Evolutionary conservation across 2,797 vertebrate genomes (phyloP), one percentile per base, ranked within the genome.

Genomic region (Balearica regulorum): DNA sequence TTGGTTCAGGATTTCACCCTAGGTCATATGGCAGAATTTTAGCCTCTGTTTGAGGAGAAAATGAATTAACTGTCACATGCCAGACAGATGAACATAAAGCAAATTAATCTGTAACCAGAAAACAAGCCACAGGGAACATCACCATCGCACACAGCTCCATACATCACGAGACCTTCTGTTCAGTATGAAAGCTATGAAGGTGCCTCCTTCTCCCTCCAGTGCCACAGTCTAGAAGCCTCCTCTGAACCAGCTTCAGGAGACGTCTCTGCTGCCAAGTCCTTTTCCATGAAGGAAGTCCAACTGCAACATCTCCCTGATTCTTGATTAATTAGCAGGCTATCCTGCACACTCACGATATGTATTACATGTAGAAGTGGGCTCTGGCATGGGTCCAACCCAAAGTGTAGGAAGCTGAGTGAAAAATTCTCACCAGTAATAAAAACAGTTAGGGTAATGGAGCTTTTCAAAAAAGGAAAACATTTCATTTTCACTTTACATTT

Each of bases 61-160:
- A 97, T 97, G 90, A 97, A 98, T 97, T 96, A 96, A 96, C 94
- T 97, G 95, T 97, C 97, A 97, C 85, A 97, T 86, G 65, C 89
- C 86, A 97, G 96, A 94, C 92, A 97, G 90, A 96, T 85, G 95
- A 97, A 88, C 94, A 97, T 93, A 94, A 95, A 94, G 89, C 78
- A 97, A 97, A 96, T 95, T 97, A 95, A 95, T 97, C 87, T 92
- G 66, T 46, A 96, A 93, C 80, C 87, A 97, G 78, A 84, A 95
- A 94, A 89, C 71, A 91, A 94, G 79, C 94, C 94, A 96, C 96
- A 83, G 96, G 97, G 93, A 96, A 15, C 65, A 70, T 81, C 76
- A 94, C 54, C 94, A 90, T 81, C 79, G 60, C 62, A 95, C 62
- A 41, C 83, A 78, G 66, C 77, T 93, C 92, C 77, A 95, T 95